Conservation (phyloP, 2,113 vertebrate genomes). For the Abramis brama region DNA sequence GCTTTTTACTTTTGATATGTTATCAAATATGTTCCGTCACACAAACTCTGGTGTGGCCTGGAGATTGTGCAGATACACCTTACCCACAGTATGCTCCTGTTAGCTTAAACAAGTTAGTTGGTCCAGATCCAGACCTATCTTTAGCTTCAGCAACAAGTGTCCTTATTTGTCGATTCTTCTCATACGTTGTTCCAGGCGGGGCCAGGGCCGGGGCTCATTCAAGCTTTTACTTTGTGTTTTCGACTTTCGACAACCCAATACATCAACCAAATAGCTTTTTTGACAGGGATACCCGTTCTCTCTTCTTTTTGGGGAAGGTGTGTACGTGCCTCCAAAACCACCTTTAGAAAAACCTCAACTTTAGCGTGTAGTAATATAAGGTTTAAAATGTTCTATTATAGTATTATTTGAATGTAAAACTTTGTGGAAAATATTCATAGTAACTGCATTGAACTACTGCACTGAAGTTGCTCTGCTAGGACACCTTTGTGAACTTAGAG, state of each 20-base stretch:
- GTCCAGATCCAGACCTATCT: slow-evolving; percentile 33
- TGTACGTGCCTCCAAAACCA: background rate
- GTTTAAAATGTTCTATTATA: background rate
- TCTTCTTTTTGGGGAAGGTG: background rate
- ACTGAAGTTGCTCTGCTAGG: background rate
- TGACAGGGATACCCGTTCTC: background rate
- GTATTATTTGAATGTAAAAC: background rate
- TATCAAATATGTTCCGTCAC: slow-evolving; percentile 34
- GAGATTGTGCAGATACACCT: slow-evolving; percentile 21
- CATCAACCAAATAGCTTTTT: slow-evolving; percentile 13
- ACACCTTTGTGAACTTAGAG: background rate
- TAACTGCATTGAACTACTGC: background rate
- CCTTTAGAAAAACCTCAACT: background rate
- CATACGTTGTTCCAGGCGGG: background rate
- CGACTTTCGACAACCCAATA: background rate
- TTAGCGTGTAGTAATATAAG: background rate
- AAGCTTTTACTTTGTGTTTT: background rate
- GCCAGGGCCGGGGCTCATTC: background rate
- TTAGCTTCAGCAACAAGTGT: slow-evolving; percentile 16
- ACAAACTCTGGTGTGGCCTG: slow-evolving; percentile 10
- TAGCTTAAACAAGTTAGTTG: slow-evolving; percentile 41
- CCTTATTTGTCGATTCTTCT: slow-evolving; percentile 33
- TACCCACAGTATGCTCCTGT: background rate
- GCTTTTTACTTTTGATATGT: too few relatives aligned
- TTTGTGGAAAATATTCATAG: background rate